Conservation (phyloP, 64 coral and sea anemone species). For the Pocillopora damicornis region DNA sequence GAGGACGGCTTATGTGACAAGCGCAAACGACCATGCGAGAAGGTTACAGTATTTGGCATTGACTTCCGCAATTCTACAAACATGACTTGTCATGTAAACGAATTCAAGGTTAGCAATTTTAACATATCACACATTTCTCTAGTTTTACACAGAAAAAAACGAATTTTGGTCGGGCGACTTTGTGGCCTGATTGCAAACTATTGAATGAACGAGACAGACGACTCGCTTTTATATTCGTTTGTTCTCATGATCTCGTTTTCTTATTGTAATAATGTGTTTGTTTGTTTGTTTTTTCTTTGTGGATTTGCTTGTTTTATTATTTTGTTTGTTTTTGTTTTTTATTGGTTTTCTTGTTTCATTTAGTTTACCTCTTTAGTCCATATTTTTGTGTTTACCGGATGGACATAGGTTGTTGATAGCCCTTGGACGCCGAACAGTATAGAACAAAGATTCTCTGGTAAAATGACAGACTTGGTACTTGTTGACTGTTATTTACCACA, state of each 20-base stretch:
- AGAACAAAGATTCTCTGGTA: background rate
- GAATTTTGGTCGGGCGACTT: too few species aligned
- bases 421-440: background rate
- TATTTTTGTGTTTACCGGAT: too few species aligned
- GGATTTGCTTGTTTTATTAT: too few species aligned
- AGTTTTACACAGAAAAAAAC: background rate
- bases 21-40: constrained; percentile 15
- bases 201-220: too few species aligned
- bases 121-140: background rate
- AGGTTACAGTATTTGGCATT: constrained; percentile 3
- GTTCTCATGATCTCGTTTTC: too few species aligned
- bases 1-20: constrained; percentile 17
- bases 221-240: too few species aligned
- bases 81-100: constrained; percentile 15
- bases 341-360: too few species aligned
- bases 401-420: background rate
- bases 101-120: constrained; percentile 11
- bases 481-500: constrained; percentile 38
- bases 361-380: too few species aligned
- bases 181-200: too few species aligned
- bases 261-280: too few species aligned
- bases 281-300: too few species aligned
- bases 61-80: constrained; percentile 28
- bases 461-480: constrained; percentile 41
- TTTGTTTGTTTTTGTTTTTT: too few species aligned